Percentiles rank a stretch among this genome's conserved stretches.
Evolutionary conservation across 2,113 vertebrate species (phyloP).

Genomic region (Anguilla japonica): DNA sequence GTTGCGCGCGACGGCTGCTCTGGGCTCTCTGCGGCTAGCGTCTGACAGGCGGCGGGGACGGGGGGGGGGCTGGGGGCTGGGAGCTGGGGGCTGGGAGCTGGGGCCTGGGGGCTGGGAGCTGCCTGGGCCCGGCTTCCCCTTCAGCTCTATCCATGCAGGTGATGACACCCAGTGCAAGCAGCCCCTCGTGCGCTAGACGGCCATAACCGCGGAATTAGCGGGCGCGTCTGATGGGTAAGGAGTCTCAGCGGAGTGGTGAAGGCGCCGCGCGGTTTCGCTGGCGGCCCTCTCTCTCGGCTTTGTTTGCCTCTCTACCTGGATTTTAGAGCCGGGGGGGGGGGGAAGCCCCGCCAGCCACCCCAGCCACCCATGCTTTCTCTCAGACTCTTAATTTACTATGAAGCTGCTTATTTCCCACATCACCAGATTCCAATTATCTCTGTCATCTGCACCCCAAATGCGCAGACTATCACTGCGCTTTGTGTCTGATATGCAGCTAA

Average conservation of each 20-base stretch:
- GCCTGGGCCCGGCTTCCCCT: background rate
- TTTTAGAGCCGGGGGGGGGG: background rate
- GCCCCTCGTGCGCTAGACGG: background rate
- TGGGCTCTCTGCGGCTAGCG: background rate
- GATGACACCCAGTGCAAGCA: background rate
- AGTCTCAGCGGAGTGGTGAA: background rate
- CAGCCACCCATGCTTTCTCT: background rate
- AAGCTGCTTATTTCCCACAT: background rate
- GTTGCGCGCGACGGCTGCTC: background rate
- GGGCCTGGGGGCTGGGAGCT: no score
- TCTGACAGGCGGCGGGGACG: background rate
- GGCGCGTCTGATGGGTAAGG: background rate
- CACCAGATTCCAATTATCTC: constrained; percentile 16
- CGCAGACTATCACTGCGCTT: constrained; percentile 11
- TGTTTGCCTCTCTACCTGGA: background rate
- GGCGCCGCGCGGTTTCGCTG: background rate
- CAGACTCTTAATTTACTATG: constrained; percentile 2
- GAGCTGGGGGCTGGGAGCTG: no score
- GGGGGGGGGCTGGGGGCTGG: no score
- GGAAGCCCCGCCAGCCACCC: background rate
- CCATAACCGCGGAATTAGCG: background rate
- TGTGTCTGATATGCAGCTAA: constrained; percentile 5
- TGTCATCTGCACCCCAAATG: background rate
- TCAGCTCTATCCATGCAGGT: background rate
- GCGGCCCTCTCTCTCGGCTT: background rate